Evolutionary conservation across 2,888 invertebrate genomes (phyloP).

Genomic region (Coleophora deauratella): DNA sequence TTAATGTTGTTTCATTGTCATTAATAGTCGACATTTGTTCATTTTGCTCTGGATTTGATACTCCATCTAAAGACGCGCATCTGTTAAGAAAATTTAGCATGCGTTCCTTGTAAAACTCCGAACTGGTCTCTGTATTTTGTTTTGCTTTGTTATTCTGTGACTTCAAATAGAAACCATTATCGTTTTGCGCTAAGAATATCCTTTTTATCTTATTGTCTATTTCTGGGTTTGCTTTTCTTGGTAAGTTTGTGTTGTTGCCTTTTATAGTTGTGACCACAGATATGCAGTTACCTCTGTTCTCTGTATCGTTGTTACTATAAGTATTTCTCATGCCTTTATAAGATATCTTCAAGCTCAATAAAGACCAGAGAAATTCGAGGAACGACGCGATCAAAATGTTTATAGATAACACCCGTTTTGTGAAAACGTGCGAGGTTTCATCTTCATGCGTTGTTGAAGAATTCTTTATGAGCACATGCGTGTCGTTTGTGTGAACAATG

Average conservation of each 20-base stretch:
- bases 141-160: conserved; percentile 62
- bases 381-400: conserved; percentile 76
- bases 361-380: conserved; percentile 75
- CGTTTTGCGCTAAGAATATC: conserved; percentile 60
- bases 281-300: conserved; percentile 63
- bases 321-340: conserved; percentile 76
- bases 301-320: conserved; percentile 70
- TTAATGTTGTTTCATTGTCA: conserved; percentile 43
- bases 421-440: conserved; percentile 41
- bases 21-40: conserved; percentile 32
- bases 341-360: conserved; percentile 73
- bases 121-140: conserved; percentile 56
- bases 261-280: conserved; percentile 72
- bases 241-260: conserved; percentile 60
- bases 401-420: conserved; percentile 66
- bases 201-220: conserved; percentile 72
- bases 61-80: conserved; percentile 49
- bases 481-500: conserved; percentile 45
- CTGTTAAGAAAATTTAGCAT: conserved; percentile 62
- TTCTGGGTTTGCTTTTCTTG: conserved; percentile 50
- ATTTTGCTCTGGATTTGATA: conserved; percentile 44
- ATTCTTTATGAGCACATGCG: conserved; percentile 50
- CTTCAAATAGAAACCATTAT: conserved; percentile 57
- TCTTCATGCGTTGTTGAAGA: conserved; percentile 25
- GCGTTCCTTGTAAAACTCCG: conserved; percentile 61